Percentiles rank a stretch among this genome's conserved stretches.
Conservation (phyloP, 1,140 invertebrate genomes). For the Macrocentrus cingulum region DNA sequence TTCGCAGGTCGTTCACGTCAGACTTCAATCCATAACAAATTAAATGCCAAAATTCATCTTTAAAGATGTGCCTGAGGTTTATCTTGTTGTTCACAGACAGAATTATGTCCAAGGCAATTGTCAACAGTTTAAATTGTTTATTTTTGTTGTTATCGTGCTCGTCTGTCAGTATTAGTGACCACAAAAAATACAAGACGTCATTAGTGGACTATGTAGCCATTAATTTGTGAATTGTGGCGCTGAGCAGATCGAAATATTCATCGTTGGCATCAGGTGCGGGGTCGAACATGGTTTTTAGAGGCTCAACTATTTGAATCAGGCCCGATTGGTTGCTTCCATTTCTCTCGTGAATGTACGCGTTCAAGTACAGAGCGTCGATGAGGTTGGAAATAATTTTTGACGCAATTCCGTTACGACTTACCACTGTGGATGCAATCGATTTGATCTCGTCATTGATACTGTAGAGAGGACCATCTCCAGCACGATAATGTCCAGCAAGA, state of each 20-base stretch:
- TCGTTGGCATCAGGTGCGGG: background rate
- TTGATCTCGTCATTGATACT: background rate
- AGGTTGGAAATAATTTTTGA: background rate
- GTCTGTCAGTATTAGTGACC: no score
- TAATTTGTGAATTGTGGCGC: no score
- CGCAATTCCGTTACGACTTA: no score
- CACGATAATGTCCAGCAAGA: background rate
- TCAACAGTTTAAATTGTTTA: background rate
- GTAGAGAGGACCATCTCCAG: background rate
- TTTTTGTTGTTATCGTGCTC: no score
- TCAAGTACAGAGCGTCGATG: background rate
- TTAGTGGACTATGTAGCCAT: no score
- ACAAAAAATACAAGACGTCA: no score
- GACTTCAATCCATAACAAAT: constrained; percentile 34
- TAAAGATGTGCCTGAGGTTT: constrained; percentile 17
- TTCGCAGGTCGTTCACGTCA: constrained; percentile 37
- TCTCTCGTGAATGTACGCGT: background rate
- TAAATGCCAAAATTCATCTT: constrained; percentile 34
- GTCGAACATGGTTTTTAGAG: background rate
- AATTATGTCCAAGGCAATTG: background rate
- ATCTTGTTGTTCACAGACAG: background rate
- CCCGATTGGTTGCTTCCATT: background rate
- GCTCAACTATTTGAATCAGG: background rate
- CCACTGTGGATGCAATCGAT: no score
- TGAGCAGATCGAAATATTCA: background rate